phyloP scores from a whole-genome alignment of 1,140 invertebrate genomes.

The Saccostrea glomerata region DNA sequence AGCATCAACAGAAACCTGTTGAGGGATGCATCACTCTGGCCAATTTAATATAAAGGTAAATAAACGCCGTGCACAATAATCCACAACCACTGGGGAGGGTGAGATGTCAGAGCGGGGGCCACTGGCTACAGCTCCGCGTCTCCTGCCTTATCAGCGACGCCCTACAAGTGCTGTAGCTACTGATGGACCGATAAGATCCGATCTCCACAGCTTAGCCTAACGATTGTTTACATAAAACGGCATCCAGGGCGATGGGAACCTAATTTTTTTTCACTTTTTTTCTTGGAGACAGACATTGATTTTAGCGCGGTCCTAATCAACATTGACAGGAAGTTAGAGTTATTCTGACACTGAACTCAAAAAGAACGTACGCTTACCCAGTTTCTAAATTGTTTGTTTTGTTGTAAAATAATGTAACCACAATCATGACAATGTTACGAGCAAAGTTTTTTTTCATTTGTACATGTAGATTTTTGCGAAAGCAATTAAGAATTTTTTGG shows the following conservation, averaged over 20 bases:
- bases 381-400: too few species aligned
- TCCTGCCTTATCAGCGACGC: neutral
- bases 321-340: neutral
- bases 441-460: too few species aligned
- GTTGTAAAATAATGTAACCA: too few species aligned
- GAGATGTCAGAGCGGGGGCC: neutral
- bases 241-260: conserved; percentile 27
- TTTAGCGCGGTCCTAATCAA: conserved; percentile 5
- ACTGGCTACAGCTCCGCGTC: neutral
- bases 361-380: neutral
- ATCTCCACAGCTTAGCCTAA: conserved; percentile 5
- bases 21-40: neutral
- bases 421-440: too few species aligned
- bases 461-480: too few species aligned
- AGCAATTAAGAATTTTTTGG: too few species aligned
- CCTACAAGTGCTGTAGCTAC: neutral
- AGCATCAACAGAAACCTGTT: neutral
- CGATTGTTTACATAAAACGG: conserved; percentile 22
- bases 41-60: neutral
- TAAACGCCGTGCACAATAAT: neutral
- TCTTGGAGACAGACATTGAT: conserved; percentile 11
- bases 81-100: neutral
- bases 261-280: conserved; percentile 13
- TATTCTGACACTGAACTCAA: neutral
- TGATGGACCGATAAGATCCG: conserved; percentile 23